phyloP scores from a whole-genome alignment of 1,140 invertebrate species.

The Physella acuta region DNA sequence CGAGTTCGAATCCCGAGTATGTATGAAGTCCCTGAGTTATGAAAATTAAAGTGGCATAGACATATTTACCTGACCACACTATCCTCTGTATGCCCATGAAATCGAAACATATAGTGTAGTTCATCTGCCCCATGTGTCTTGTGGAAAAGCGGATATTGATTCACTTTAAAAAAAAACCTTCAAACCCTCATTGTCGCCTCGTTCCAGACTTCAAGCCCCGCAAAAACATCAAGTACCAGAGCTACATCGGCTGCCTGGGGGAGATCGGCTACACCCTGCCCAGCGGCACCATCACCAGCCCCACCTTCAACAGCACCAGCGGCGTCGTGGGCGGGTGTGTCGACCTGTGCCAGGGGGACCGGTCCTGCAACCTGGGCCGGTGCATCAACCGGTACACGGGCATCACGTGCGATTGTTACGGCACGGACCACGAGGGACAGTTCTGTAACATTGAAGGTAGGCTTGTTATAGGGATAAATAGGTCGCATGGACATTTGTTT shows the following conservation, averaged over 20 bases:
- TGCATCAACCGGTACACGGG: slow-evolving; percentile 48
- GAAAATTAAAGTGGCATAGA: too few species aligned
- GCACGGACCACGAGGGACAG: slow-evolving; percentile 84
- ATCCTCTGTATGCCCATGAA: not conserved
- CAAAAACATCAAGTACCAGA: not conserved
- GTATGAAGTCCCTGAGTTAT: too few species aligned
- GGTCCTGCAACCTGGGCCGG: slow-evolving; percentile 37
- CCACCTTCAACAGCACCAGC: slow-evolving; percentile 15
- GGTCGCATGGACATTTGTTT: too few species aligned
- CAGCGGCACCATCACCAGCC: not conserved
- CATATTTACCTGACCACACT: not conserved
- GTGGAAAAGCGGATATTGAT: not conserved
- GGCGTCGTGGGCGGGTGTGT: slow-evolving; percentile 43
- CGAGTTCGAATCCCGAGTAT: too few species aligned
- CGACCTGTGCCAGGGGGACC: slow-evolving; percentile 66
- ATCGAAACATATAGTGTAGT: not conserved
- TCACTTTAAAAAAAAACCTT: not conserved
- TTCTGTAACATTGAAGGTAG: slow-evolving; percentile 86
- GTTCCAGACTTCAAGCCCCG: not conserved
- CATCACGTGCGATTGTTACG: slow-evolving; percentile 71
- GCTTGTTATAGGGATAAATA: too few species aligned
- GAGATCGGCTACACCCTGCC: slow-evolving; percentile 9
- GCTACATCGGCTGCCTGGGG: slow-evolving; percentile 8
- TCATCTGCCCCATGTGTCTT: not conserved
- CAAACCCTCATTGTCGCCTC: too few species aligned